Evolutionary conservation across 1,140 invertebrate species (phyloP).

Genomic region (Vanessa atalanta): DNA sequence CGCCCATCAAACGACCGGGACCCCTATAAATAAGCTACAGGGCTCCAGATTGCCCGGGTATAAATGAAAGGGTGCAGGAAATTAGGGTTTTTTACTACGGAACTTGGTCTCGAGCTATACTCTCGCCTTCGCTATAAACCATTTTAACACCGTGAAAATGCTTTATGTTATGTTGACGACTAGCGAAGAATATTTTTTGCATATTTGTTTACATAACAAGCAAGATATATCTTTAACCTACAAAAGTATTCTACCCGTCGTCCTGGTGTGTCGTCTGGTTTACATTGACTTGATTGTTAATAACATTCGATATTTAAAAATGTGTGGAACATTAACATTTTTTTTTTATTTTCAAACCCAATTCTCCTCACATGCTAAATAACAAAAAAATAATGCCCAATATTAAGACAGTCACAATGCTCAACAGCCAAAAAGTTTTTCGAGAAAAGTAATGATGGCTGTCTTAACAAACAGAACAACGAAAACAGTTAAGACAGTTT

Average conservation of each 20-base stretch:
- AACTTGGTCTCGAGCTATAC: constrained; percentile 52
- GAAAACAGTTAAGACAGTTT: not conserved
- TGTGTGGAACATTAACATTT: no score
- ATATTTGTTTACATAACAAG: no score
- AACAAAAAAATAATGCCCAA: no score
- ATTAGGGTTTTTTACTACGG: constrained; percentile 77
- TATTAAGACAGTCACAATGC: not conserved
- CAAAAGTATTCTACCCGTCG: no score
- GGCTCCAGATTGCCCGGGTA: constrained; percentile 75
- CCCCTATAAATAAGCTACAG: constrained; percentile 77
- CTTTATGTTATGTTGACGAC: constrained; percentile 25
- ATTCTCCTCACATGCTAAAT: no score
- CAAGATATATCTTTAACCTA: no score
- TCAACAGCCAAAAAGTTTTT: not conserved
- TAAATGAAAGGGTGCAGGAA: constrained; percentile 79
- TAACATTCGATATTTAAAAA: no score
- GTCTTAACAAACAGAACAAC: not conserved
- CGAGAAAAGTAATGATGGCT: not conserved
- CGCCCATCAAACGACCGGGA: constrained; percentile 73
- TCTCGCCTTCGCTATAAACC: constrained; percentile 60
- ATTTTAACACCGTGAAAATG: constrained; percentile 72
- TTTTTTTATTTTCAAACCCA: no score
- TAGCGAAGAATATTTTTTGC: not conserved
- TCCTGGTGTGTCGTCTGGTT: no score
- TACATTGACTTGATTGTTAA: no score